Conservation (phyloP, 2,888 invertebrate species). For the Adelognathus sp. region DNA sequence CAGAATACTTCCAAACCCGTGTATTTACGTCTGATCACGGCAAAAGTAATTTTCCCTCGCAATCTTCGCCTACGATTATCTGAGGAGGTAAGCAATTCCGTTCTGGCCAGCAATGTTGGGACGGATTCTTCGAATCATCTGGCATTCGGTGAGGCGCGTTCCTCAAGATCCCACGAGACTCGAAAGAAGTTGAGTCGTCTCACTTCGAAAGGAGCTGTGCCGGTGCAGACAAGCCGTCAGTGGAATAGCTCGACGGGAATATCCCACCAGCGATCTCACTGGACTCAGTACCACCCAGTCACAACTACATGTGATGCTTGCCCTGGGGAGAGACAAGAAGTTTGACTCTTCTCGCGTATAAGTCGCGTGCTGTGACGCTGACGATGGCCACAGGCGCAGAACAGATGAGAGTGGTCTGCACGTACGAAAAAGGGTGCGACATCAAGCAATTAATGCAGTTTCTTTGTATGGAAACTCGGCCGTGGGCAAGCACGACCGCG, state of each 20-base stretch:
- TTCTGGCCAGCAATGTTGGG: background rate
- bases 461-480: conserved; percentile 55
- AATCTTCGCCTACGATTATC: background rate
- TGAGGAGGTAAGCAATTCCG: conserved; percentile 12
- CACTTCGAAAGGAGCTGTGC: conserved; percentile 34
- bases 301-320: conserved; percentile 2
- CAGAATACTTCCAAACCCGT: no score
- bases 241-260: background rate
- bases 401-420: background rate
- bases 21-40: no score
- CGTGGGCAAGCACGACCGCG: conserved; percentile 1
- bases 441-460: conserved; percentile 47
- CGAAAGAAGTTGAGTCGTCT: conserved; percentile 48
- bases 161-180: conserved; percentile 39
- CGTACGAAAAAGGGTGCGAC: conserved; percentile 31
- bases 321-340: conserved; percentile 36
- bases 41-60: background rate
- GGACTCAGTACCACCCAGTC: conserved; percentile 7
- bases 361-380: conserved; percentile 25
- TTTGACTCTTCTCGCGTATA: conserved; percentile 44
- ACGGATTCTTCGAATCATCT: conserved; percentile 30
- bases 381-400: background rate
- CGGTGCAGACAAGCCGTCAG: conserved; percentile 24
- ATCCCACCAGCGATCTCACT: conserved; percentile 1
- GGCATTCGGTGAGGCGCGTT: conserved; percentile 29